A percentile compares a stretch with the other conserved stretches of the same genome.
These are phyloP conservation scores for Tiliqua scincoides DNA, from an alignment of 2,113 vertebrate genomes.

Conservation along the genomic window DNA sequence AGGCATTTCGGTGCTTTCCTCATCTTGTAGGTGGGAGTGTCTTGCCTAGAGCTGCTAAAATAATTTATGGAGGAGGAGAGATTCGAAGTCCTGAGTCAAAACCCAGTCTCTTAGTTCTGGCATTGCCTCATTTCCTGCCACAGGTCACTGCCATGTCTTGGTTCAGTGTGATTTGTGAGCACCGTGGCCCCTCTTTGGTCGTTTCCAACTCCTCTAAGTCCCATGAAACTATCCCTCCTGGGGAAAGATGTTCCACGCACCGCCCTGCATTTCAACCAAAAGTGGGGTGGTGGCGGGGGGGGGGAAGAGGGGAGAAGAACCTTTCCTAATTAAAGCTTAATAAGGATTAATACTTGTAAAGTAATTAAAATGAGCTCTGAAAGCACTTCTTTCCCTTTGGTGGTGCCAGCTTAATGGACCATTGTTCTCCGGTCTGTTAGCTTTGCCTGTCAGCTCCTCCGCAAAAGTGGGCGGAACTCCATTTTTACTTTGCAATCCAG, in stretches of 20 bases:
- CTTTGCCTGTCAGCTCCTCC: background rate
- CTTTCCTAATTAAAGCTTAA: conserved; percentile 40
- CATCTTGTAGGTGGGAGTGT: no score
- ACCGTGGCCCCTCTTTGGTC: background rate
- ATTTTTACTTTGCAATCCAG: conserved; percentile 27
- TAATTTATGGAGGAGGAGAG: no score
- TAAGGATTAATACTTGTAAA: conserved; percentile 53
- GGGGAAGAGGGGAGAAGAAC: no score
- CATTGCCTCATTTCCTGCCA: no score
- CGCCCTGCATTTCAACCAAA: background rate
- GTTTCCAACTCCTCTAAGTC: background rate
- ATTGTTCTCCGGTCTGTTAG: conserved; percentile 15
- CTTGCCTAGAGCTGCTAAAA: no score
- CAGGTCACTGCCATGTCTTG: background rate
- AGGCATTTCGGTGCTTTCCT: no score
- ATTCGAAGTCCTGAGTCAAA: no score
- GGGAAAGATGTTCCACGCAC: conserved; percentile 5
- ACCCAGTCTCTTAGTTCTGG: no score
- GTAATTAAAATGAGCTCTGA: conserved; percentile 43
- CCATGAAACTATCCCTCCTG: background rate
- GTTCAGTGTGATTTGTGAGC: background rate
- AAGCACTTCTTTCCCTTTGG: conserved; percentile 31
- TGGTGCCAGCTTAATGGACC: conserved; percentile 31
- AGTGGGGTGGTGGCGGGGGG: no score
- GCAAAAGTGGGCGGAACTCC: background rate